A percentile compares a stretch with the other conserved stretches of the same genome.
Evolutionary conservation across 2,113 vertebrate genomes (phyloP).

Genomic region (Petromus typicus): DNA sequence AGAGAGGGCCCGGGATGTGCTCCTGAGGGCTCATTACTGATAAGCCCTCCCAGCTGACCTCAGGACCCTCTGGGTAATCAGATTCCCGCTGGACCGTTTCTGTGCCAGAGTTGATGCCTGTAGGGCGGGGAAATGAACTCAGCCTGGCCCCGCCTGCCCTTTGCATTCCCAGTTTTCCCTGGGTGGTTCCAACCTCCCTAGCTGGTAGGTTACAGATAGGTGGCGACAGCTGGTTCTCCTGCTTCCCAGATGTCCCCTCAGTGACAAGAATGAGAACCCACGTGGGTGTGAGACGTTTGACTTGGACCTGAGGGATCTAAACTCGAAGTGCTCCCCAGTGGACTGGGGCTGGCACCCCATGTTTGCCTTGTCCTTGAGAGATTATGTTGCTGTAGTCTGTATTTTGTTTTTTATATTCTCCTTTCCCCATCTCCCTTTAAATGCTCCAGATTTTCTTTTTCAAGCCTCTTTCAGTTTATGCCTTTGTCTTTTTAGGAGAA

Average conservation of each 20-base stretch:
- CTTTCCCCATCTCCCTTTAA: neutral
- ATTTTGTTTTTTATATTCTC: neutral
- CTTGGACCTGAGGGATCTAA: neutral
- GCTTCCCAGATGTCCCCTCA: neutral
- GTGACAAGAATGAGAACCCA: neutral
- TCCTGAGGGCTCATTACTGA: neutral
- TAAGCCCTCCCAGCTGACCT: neutral
- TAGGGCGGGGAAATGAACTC: neutral
- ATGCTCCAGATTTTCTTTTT: neutral
- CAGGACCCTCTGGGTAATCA: neutral
- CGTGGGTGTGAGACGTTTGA: neutral
- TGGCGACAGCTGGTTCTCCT: neutral
- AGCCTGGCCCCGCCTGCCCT: neutral
- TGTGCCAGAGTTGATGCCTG: neutral
- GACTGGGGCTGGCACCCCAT: neutral
- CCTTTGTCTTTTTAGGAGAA: constrained; percentile 89
- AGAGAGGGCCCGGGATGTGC: neutral
- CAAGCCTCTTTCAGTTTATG: constrained; percentile 59
- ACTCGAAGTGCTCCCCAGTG: neutral
- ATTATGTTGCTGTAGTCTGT: neutral
- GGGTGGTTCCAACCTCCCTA: neutral
- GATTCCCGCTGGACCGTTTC: constrained; percentile 29
- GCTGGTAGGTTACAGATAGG: neutral
- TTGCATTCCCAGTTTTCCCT: neutral
- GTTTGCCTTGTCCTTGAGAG: neutral